A percentile compares a stretch with the other conserved stretches of the same genome.
phyloP scores from a whole-genome alignment of 2,888 invertebrate species.

The Xestoiulus laeticollis region DNA sequence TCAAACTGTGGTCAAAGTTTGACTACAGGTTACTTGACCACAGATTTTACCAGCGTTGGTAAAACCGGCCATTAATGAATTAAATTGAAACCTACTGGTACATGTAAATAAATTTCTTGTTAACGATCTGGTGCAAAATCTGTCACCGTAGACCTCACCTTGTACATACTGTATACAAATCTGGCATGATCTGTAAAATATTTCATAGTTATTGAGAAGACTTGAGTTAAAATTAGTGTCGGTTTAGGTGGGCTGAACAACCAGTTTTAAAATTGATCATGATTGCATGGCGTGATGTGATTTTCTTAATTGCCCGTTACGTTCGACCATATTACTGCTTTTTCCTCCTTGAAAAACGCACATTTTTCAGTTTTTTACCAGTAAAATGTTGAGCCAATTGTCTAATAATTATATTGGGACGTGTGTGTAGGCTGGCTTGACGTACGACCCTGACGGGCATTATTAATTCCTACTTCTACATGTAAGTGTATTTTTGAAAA shows the following conservation, averaged over 20 bases:
- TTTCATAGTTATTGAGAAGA: too few relatives aligned
- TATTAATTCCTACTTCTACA: constrained; percentile 30
- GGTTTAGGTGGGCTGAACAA: background rate
- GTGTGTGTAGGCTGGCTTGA: constrained; percentile 27
- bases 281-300: background rate
- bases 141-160: background rate
- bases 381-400: background rate
- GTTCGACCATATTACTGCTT: background rate
- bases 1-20: too few relatives aligned
- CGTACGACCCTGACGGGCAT: constrained; percentile 16
- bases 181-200: too few relatives aligned
- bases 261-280: background rate
- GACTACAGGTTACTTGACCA: too few relatives aligned
- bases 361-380: background rate
- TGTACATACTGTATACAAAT: background rate
- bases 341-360: background rate
- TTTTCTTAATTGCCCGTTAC: background rate
- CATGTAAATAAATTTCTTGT: too few relatives aligned
- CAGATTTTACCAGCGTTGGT: too few relatives aligned
- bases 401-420: background rate
- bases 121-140: too few relatives aligned
- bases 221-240: background rate
- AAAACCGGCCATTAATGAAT: too few relatives aligned
- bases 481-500: constrained; percentile 35
- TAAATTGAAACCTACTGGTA: too few relatives aligned